A percentile compares a stretch with the other conserved stretches of the same genome.
phyloP scores from a whole-genome alignment of 2,888 invertebrate species.

The Cheilosia urbana region DNA sequence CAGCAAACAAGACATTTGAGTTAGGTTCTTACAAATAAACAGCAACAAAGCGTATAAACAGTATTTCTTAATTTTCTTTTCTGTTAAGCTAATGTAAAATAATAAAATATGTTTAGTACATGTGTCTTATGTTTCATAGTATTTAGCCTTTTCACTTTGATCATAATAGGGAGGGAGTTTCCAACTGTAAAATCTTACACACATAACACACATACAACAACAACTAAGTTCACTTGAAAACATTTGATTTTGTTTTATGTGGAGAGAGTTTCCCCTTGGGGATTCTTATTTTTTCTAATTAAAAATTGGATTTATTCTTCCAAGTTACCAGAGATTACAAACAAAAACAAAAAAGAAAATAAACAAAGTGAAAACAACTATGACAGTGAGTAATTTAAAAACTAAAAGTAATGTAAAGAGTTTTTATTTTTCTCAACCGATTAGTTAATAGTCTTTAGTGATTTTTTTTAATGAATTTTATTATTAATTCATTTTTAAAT shows the following conservation, averaged over 20 bases:
- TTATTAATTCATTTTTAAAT: constrained; percentile 36
- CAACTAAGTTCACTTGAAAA: constrained; percentile 19
- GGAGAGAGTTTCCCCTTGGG: background rate
- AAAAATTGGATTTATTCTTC: constrained; percentile 34
- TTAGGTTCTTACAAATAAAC: constrained; percentile 25
- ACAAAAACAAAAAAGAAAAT: constrained; percentile 19
- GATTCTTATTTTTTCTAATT: constrained; percentile 7
- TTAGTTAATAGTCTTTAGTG: constrained; percentile 46
- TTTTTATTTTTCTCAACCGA: constrained; percentile 49
- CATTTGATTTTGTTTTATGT: constrained; percentile 4
- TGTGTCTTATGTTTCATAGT: constrained; percentile 33
- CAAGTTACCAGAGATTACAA: constrained; percentile 64
- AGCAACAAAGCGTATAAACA: constrained; percentile 52
- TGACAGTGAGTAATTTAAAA: constrained; percentile 30
- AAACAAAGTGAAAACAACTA: constrained; percentile 29
- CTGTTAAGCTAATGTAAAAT: background rate
- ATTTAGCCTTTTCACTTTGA: background rate
- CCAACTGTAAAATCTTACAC: constrained; percentile 20
- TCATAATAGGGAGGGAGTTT: constrained; percentile 43
- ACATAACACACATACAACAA: background rate
- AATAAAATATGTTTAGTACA: constrained; percentile 9
- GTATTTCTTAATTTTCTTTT: constrained; percentile 50
- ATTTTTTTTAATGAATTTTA: constrained; percentile 43
- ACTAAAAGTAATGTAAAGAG: constrained; percentile 40
- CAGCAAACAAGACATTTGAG: constrained; percentile 12